These are phyloP conservation scores for Oreochromis tanganicae DNA, from an alignment of 2,113 vertebrate species.

Conservation along the genomic window DNA sequence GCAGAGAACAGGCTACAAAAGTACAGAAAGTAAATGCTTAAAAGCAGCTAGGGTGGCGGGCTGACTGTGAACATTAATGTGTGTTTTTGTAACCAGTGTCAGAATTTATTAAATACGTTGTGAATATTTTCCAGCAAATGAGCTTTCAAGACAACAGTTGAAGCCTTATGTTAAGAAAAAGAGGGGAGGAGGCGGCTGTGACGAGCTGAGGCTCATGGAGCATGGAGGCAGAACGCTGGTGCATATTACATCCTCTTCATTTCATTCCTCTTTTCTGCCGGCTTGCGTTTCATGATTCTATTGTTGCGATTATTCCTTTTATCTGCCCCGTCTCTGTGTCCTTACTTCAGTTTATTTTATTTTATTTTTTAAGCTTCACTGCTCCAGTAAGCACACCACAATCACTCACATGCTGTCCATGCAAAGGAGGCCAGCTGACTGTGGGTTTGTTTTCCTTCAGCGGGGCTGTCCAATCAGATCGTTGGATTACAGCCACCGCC, in stretches of 20 bases:
- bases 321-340: not conserved
- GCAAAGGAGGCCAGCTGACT: conserved; percentile 66
- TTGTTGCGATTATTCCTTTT: not conserved
- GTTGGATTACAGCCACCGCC: conserved; percentile 49
- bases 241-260: not conserved
- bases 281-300: not conserved
- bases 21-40: not conserved
- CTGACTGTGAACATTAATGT: not conserved
- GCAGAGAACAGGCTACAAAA: not conserved
- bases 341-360: not conserved
- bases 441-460: conserved; percentile 63
- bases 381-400: not conserved
- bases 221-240: not conserved
- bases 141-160: not conserved
- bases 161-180: not conserved
- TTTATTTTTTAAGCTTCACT: not conserved
- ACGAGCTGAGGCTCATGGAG: not conserved
- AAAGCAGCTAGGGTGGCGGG: not conserved
- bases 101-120: not conserved
- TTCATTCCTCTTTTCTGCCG: not conserved
- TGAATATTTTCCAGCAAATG: not conserved
- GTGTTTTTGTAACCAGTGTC: not conserved
- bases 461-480: conserved; percentile 38
- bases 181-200: not conserved
- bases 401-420: conserved; percentile 30